These are phyloP conservation scores for Dallia pectoralis DNA, from an alignment of 2,797 vertebrate species.

Conservation along the genomic window DNA sequence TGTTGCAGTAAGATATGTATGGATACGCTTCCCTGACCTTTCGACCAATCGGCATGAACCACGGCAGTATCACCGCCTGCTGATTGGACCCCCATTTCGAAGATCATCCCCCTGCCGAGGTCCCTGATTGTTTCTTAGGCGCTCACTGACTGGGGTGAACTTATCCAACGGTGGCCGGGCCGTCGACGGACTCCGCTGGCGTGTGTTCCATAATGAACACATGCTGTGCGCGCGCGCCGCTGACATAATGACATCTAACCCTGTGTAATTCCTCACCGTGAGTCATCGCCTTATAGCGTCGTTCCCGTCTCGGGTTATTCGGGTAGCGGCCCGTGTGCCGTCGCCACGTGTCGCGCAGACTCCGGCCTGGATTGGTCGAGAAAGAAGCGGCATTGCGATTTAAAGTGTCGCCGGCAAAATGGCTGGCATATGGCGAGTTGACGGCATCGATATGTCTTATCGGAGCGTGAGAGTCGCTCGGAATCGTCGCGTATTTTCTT, in stretches of 20 bases:
- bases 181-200: background rate
- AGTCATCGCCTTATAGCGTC: conserved; percentile 2
- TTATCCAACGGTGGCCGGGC: background rate
- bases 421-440: conserved; percentile 52
- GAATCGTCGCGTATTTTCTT: conserved; percentile 49
- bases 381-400: conserved; percentile 27
- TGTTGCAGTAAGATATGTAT: background rate
- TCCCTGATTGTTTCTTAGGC: background rate
- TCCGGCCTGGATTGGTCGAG: conserved; percentile 27
- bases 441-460: conserved; percentile 51
- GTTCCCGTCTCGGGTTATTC: conserved; percentile 33
- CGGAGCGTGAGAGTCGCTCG: conserved; percentile 25
- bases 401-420: conserved; percentile 38
- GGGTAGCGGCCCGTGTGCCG: conserved; percentile 45
- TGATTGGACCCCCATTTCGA: background rate
- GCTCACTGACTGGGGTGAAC: background rate
- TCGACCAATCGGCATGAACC: background rate
- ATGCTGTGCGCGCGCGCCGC: background rate
- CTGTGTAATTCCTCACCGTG: background rate
- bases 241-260: background rate
- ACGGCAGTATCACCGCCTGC: background rate
- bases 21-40: background rate
- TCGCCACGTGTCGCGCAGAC: conserved; percentile 39
- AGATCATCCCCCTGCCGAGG: background rate
- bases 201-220: background rate